Evolutionary conservation across 1,140 invertebrate species (phyloP).

Genomic region (Aphelinus certus): DNA sequence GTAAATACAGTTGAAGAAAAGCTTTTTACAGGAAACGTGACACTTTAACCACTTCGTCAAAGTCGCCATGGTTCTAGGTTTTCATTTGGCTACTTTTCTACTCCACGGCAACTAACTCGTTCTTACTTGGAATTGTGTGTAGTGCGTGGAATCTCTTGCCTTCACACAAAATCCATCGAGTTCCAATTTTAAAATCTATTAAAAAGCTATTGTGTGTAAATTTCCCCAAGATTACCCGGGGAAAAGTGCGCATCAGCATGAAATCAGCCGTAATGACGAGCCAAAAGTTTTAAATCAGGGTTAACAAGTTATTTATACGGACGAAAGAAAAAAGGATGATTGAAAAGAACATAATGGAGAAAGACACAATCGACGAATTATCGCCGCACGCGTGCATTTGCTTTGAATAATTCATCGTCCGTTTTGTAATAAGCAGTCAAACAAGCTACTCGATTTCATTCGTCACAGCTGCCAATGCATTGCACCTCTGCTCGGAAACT

Average conservation of each 20-base stretch:
- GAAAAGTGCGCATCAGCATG: not conserved
- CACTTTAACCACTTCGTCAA: too few species aligned
- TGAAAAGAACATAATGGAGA: not conserved
- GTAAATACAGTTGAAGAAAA: too few species aligned
- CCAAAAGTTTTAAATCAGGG: slow-evolving; percentile 6
- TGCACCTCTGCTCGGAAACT: not conserved
- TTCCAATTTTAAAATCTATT: too few species aligned
- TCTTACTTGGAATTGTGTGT: too few species aligned
- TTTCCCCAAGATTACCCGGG: not conserved
- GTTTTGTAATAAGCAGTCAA: not conserved
- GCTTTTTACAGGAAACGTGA: too few species aligned
- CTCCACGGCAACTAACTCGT: too few species aligned
- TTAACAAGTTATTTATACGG: slow-evolving; percentile 14
- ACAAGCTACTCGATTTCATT: slow-evolving; percentile 23
- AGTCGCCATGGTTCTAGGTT: too few species aligned
- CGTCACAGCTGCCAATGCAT: not conserved
- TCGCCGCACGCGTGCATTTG: not conserved
- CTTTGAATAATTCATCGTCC: slow-evolving; percentile 22
- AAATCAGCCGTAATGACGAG: not conserved
- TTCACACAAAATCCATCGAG: too few species aligned
- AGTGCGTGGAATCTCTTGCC: too few species aligned
- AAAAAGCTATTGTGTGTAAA: slow-evolving; percentile 1
- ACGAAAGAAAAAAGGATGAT: not conserved
- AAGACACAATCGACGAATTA: not conserved
- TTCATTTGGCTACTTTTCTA: too few species aligned